Percentiles rank a stretch among this genome's conserved stretches.
Conservation (phyloP, 2,797 vertebrate genomes). For the Centropyge bicolor region DNA sequence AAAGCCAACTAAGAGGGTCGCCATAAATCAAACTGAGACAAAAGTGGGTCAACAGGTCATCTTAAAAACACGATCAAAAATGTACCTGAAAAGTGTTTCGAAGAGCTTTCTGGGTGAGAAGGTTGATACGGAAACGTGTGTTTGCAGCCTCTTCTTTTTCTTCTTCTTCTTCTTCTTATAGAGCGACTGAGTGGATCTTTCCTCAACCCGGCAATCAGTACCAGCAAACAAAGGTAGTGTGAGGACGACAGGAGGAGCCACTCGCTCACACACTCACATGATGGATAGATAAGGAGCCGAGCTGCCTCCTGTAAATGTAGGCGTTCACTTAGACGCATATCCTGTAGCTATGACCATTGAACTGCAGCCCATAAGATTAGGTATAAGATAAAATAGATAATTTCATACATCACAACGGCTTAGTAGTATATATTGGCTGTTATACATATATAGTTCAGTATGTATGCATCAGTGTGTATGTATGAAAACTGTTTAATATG, state of each 20-base stretch:
- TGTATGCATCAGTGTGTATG: not conserved
- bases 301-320: not conserved
- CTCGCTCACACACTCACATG: not conserved
- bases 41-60: not conserved
- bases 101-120: not conserved
- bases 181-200: not conserved
- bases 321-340: not conserved
- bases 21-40: not conserved
- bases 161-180: not conserved
- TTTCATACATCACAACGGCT: not conserved
- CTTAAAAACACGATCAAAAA: not conserved
- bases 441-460: not conserved
- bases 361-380: not conserved
- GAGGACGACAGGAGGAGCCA: not conserved
- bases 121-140: not conserved
- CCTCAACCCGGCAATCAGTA: not conserved
- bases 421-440: not conserved
- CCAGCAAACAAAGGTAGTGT: not conserved
- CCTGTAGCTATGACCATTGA: not conserved
- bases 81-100: slow-evolving; percentile 44
- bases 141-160: slow-evolving; percentile 27
- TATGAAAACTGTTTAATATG: not conserved
- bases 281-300: not conserved
- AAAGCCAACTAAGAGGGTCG: not conserved
- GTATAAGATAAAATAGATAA: not conserved